These are phyloP conservation scores for Pandemis cinnamomeana DNA, from an alignment of 2,888 invertebrate species.

Conservation along the genomic window DNA sequence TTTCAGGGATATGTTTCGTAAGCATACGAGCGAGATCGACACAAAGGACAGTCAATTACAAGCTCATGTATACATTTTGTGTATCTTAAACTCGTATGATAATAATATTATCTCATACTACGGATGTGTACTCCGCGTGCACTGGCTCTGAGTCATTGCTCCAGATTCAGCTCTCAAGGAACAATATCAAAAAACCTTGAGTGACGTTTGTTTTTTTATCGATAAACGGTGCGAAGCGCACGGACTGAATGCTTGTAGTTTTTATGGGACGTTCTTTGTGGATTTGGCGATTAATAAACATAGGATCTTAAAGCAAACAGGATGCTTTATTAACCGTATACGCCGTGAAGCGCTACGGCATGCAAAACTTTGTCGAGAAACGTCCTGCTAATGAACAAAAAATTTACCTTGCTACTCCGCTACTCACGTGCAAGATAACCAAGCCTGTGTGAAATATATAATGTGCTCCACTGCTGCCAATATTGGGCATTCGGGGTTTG, in stretches of 20 bases:
- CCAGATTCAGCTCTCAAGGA: constrained; percentile 25
- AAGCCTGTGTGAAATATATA: too few relatives aligned
- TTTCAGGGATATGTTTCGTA: not conserved
- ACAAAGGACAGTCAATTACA: not conserved
- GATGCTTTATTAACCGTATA: not conserved
- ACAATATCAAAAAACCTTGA: constrained; percentile 27
- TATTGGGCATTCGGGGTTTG: too few relatives aligned
- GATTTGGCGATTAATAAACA: not conserved
- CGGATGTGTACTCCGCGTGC: constrained; percentile 5
- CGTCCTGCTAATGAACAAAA: too few relatives aligned
- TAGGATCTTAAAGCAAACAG: not conserved
- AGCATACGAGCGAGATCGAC: not conserved
- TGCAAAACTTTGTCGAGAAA: too few relatives aligned
- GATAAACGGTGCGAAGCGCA: constrained; percentile 14
- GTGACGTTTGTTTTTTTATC: constrained; percentile 22
- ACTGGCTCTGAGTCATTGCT: constrained; percentile 19
- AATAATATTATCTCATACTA: constrained; percentile 18
- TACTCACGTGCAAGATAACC: too few relatives aligned
- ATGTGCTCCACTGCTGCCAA: too few relatives aligned
- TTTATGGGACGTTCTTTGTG: not conserved
- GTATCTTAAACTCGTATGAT: constrained; percentile 19
- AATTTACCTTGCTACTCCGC: too few relatives aligned
- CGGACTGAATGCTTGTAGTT: not conserved
- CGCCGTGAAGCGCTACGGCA: too few relatives aligned
- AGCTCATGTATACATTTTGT: not conserved